A percentile compares a stretch with the other conserved stretches of the same genome.
Evolutionary conservation across 2,113 vertebrate species (phyloP).

Genomic region (Odontophorus gujanensis): DNA sequence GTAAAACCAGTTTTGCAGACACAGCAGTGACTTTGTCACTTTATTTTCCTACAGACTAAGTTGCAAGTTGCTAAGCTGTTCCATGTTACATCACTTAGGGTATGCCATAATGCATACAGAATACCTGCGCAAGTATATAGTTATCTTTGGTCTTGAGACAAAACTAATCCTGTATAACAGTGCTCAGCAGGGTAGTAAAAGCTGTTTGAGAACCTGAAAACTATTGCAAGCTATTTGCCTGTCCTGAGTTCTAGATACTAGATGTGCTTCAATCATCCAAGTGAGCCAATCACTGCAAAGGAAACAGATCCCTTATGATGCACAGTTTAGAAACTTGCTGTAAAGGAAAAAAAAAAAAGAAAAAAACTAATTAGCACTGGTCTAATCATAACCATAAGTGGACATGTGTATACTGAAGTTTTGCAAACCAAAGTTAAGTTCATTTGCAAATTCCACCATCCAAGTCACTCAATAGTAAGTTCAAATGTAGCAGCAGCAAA

Average conservation of each 20-base stretch:
- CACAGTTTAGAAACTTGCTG: not conserved
- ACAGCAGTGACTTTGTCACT: not conserved
- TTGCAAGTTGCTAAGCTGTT: not conserved
- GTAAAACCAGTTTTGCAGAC: not conserved
- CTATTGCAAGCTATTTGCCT: not conserved
- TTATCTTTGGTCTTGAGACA: not conserved
- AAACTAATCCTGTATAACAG: not conserved
- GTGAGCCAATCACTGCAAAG: not conserved
- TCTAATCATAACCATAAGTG: not conserved
- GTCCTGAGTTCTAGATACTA: not conserved
- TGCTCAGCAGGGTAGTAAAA: not conserved
- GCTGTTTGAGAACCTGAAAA: not conserved
- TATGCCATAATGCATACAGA: not conserved
- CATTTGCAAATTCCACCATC: not conserved
- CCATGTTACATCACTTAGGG: not conserved
- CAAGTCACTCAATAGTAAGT: rapidly evolving
- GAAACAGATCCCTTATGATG: not conserved
- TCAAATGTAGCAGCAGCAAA: not conserved
- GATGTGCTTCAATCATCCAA: not conserved
- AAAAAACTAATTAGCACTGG: not conserved
- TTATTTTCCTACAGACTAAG: not conserved
- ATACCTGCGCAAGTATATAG: not conserved
- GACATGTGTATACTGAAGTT: not conserved
- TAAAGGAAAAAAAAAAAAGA: not conserved
- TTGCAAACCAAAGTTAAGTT: not conserved